Conservation (phyloP, 2,113 vertebrate species). For the Poeciliopsis turrubarensis region DNA sequence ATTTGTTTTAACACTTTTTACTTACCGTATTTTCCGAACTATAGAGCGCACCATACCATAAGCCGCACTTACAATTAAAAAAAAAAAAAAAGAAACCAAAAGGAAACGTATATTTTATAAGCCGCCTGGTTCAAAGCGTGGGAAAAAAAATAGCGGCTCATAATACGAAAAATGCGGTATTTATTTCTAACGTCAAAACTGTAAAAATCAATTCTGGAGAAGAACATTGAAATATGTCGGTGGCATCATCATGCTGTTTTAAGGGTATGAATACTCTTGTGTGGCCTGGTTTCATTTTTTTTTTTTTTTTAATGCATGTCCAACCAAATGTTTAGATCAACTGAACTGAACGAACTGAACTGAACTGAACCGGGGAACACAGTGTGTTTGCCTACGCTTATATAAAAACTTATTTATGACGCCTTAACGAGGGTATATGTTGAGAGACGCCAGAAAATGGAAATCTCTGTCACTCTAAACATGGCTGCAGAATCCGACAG, state of each 20-base stretch:
- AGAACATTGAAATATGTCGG: neutral
- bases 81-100: too few relatives aligned
- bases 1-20: too few relatives aligned
- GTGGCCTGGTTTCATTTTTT: too few relatives aligned
- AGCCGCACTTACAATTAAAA: too few relatives aligned
- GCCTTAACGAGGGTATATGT: slow-evolving; percentile 13
- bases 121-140: too few relatives aligned
- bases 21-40: too few relatives aligned
- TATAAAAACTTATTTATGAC: neutral
- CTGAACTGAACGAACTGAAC: neutral
- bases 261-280: neutral
- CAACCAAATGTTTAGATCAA: neutral
- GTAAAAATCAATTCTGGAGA: neutral
- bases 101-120: too few relatives aligned
- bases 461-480: slow-evolving; percentile 18
- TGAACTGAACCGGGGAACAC: neutral
- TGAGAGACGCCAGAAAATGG: slow-evolving; percentile 5
- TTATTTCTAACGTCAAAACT: neutral
- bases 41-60: too few relatives aligned
- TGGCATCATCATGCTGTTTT: neutral
- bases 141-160: too few relatives aligned
- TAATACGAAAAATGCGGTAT: too few relatives aligned
- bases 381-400: neutral
- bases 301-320: neutral
- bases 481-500: slow-evolving; percentile 35